Conservation (phyloP, 37 sponge, comb jelly and placozoan species). For the Dysidea cf. avara region DNA sequence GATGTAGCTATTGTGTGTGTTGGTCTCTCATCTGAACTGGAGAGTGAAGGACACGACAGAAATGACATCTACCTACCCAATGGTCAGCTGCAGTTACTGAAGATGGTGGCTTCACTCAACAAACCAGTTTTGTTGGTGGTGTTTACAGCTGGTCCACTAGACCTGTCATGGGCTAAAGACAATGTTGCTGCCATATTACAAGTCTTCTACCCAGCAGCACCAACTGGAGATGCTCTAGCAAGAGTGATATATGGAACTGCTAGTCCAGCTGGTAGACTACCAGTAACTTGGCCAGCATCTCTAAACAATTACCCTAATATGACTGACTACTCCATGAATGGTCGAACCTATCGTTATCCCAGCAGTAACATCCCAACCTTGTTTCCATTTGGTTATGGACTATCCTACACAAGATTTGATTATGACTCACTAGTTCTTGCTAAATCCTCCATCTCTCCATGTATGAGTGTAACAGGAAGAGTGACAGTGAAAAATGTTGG, state of each 20-base stretch:
- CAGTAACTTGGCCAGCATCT: slow-evolving; percentile 35
- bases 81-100: slow-evolving; percentile 36
- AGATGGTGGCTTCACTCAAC: too few species aligned
- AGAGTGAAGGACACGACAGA: slow-evolving; percentile 46
- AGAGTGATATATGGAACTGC: slow-evolving; percentile 22
- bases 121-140: slow-evolving; percentile 48
- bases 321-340: slow-evolving; percentile 33
- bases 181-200: slow-evolving; percentile 42
- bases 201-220: slow-evolving; percentile 52
- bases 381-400: slow-evolving; percentile 53
- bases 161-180: slow-evolving; percentile 53
- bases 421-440: slow-evolving; percentile 16
- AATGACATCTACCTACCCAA: slow-evolving; percentile 55
- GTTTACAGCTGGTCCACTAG: slow-evolving; percentile 63
- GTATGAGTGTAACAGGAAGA: slow-evolving; percentile 4
- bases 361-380: background rate
- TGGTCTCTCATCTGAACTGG: too few species aligned
- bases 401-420: slow-evolving; percentile 33
- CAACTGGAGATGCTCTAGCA: slow-evolving; percentile 33
- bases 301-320: slow-evolving; percentile 24
- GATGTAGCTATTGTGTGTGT: slow-evolving; percentile 48
- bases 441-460: slow-evolving; percentile 15
- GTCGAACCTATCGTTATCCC: slow-evolving; percentile 48
- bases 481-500: slow-evolving; percentile 35
- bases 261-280: slow-evolving; percentile 41